A percentile compares a stretch with the other conserved stretches of the same genome.
Evolutionary conservation across 2,113 vertebrate species (phyloP).

Genomic region (Lethenteron reissneri): DNA sequence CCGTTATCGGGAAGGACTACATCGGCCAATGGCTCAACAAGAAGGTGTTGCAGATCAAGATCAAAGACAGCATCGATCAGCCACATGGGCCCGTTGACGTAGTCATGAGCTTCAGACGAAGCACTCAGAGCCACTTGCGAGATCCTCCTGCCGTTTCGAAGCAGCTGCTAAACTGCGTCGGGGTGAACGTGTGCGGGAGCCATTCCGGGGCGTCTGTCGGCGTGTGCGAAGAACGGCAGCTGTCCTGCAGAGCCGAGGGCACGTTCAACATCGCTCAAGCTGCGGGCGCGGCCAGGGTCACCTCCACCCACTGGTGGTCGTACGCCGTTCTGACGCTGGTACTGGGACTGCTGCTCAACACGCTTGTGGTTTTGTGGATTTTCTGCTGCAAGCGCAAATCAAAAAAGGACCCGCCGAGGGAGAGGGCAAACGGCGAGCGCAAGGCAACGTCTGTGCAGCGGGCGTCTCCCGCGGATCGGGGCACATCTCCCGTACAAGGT

Average conservation of each 20-base stretch:
- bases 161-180: constrained; percentile 1
- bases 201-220: neutral
- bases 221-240: constrained; percentile 1
- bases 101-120: neutral
- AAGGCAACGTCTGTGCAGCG: neutral
- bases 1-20: neutral
- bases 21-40: constrained; percentile 1
- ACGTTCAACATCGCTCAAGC: neutral
- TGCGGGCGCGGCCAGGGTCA: neutral
- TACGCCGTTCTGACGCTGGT: neutral
- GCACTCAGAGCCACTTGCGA: neutral
- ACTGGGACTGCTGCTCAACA: neutral
- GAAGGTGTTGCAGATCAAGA: neutral
- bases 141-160: neutral
- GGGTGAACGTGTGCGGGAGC: neutral
- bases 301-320: neutral
- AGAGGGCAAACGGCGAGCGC: neutral
- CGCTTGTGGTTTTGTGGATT: neutral
- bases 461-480: neutral
- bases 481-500: too few relatives aligned
- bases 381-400: neutral
- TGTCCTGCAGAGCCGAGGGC: constrained; percentile 3
- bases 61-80: neutral
- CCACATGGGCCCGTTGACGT: neutral
- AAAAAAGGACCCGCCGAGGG: neutral